A percentile compares a stretch with the other conserved stretches of the same genome.
Conservation (phyloP, 2,113 vertebrate species). For the Aptenodytes patagonicus region DNA sequence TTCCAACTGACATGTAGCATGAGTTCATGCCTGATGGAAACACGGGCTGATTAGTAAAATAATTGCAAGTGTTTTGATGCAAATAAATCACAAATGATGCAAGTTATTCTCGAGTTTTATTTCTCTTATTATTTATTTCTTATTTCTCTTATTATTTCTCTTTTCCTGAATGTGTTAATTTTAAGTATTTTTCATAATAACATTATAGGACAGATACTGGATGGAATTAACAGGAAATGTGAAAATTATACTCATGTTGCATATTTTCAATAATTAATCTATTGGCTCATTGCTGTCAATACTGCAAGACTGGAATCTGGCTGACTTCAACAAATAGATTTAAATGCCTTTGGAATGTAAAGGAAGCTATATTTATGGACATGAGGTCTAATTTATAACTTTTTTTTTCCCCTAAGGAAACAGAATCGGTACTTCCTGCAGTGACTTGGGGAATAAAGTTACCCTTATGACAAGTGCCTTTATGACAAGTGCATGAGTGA, state of each 20-base stretch:
- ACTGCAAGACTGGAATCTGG: neutral
- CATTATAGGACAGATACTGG: neutral
- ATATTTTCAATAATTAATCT: neutral
- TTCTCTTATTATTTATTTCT: neutral
- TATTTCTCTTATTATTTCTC: neutral
- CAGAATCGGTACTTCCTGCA: neutral
- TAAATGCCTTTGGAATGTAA: neutral
- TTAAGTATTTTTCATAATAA: neutral
- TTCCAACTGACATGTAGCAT: neutral
- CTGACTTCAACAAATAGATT: neutral
- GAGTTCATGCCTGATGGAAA: neutral
- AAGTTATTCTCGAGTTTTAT: neutral
- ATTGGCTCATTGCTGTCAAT: neutral
- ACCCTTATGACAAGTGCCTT: neutral
- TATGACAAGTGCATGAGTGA: neutral
- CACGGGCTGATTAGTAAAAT: neutral
- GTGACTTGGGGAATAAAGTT: neutral
- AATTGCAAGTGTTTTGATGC: neutral
- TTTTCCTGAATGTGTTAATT: neutral
- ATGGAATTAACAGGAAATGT: neutral
- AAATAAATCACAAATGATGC: neutral
- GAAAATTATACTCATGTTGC: neutral
- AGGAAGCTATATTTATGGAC: neutral
- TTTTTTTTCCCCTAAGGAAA: neutral
- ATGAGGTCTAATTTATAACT: neutral